Conservation (phyloP, 1,140 invertebrate species). For the Penaeus japonicus region DNA sequence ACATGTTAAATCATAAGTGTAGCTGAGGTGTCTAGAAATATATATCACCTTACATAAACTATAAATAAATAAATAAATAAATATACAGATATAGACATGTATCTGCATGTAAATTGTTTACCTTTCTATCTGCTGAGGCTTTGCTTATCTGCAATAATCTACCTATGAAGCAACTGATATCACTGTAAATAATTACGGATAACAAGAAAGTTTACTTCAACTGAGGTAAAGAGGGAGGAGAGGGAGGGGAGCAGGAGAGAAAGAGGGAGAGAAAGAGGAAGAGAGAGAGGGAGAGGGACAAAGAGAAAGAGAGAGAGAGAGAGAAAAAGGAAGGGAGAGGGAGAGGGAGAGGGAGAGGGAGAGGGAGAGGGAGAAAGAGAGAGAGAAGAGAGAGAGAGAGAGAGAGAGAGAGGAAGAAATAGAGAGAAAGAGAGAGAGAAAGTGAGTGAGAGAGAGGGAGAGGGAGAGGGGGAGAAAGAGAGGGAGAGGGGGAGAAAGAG, state of each 20-base stretch:
- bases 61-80: too few relatives aligned
- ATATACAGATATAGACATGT: too few relatives aligned
- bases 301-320: background rate
- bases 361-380: background rate
- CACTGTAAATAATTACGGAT: background rate
- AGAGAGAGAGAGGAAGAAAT: too few relatives aligned
- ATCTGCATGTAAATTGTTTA: too few relatives aligned
- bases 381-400: background rate
- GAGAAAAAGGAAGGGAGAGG: background rate
- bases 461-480: background rate
- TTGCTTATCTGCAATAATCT: too few relatives aligned
- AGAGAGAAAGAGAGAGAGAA: too few relatives aligned
- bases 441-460: background rate
- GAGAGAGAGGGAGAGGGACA: background rate
- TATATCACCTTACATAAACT: too few relatives aligned
- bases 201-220: too few relatives aligned
- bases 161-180: background rate
- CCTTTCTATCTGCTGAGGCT: too few relatives aligned
- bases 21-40: too few relatives aligned
- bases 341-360: background rate
- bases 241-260: background rate
- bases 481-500: background rate
- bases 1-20: too few relatives aligned
- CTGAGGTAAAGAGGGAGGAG: background rate
- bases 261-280: background rate